Evolutionary conservation across 2,888 invertebrate species (phyloP), one percentile per base, ranked within the genome.

Genomic region (Euproctis similis): DNA sequence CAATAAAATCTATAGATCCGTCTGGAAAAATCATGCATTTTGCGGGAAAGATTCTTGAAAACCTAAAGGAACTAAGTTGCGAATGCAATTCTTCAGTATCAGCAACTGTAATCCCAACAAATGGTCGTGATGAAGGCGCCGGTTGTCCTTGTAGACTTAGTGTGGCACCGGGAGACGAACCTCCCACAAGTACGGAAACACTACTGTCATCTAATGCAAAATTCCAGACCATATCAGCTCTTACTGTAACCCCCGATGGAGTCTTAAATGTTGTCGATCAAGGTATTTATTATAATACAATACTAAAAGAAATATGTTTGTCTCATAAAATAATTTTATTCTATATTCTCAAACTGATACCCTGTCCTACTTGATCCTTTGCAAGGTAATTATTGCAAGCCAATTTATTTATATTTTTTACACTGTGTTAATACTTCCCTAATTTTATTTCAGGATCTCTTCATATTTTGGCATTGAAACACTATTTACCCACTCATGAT

Each of bases 231-330:
- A 93, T 94, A 63, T 94, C 94, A 19, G 94, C 97, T 7, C 87
- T 98, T 21, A 93, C 96, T 7, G 96, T 98, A 19, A 95, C 97
- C 14, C 96, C 97, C 17, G 96, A 97, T 67, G 97, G 97, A n/a
- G 93, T 96, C 31, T 87, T 98, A 24, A 95, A 97, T 75, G 92
- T 98, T 28, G 96, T 97, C 19, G 98, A 99, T 85, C 95, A 96
- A 88, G 94, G 93, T 81, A 70, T 9, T 20, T 20, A 9, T 10
- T 21, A 10, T 11, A 14, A 14, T 6, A 14, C 14, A 14, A 4
- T 6, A 14, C 14, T 14, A 4, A 14, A 14, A 4, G 6, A 14
- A n/a, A n/a, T n/a, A n/a, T n/a, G n/a, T n/a, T n/a, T n/a, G n/a
- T n/a, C n/a, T n/a, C n/a, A n/a, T n/a, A n/a, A n/a, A n/a, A n/a